These are phyloP conservation scores for Anolis apletophallus DNA, from an alignment of 2,797 vertebrate genomes.

Conservation along the genomic window DNA sequence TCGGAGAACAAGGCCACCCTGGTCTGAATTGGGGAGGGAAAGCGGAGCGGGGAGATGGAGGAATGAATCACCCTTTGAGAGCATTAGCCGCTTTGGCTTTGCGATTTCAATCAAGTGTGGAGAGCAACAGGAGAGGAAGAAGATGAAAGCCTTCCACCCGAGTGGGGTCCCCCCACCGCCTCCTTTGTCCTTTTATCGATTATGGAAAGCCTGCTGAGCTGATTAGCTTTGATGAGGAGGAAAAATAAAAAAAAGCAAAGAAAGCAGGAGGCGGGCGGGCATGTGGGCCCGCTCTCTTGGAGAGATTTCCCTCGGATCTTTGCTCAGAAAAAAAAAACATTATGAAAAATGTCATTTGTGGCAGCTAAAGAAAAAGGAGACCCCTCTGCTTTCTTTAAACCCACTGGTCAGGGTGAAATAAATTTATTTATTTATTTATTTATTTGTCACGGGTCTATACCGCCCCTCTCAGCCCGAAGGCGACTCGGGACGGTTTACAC, in stretches of 20 bases:
- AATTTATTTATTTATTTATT: too few relatives aligned
- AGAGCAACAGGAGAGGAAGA: neutral
- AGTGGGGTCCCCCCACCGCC: neutral
- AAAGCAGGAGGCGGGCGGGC: neutral
- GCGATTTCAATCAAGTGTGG: neutral
- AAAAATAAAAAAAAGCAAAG: neutral
- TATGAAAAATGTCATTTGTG: neutral
- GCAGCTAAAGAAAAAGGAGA: neutral
- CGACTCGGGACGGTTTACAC: too few relatives aligned
- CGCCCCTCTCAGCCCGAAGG: too few relatives aligned
- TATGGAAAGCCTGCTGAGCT: neutral
- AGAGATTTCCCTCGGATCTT: neutral
- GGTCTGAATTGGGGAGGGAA: too few relatives aligned
- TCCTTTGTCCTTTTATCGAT: conserved; percentile 7
- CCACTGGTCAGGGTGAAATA: neutral
- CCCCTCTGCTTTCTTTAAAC: neutral
- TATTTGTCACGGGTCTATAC: too few relatives aligned
- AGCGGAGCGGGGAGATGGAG: too few relatives aligned
- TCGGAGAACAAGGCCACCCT: neutral
- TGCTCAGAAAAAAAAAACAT: neutral
- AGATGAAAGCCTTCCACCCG: neutral
- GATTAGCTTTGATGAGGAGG: neutral
- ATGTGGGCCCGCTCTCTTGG: neutral
- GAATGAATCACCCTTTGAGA: neutral
- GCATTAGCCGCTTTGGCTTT: neutral